Base-by-base conservation (phyloP, 2,888 invertebrate species). In the Chamaedrilus cognettii region DNA sequence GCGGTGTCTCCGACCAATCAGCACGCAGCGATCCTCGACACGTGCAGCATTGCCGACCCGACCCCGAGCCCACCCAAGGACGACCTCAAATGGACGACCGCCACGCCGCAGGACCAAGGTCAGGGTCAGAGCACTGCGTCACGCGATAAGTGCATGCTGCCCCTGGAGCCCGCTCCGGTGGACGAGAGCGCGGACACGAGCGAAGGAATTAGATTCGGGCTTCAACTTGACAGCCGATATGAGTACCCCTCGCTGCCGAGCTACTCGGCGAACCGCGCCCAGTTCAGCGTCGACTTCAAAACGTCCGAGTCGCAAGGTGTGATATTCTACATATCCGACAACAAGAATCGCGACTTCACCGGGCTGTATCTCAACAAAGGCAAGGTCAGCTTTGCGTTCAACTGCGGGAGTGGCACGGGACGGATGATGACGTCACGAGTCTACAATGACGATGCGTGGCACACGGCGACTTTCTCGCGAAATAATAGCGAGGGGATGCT, bases 401-500 rank as follows among this genome's bases (percentile, higher is more conserved):
- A 98, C 79, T 88, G 96, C 66, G 98, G 98, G 5, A 90, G 92
- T 79, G 93, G 93, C 73, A 88, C 90, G 0, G 84, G 80, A 3
- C 88, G 89, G 56, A 88, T 89, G 70, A 88, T 93, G 59, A 90
- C 90, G 79, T 87, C 89, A 23, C 90, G 88, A 77, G 88, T 89
- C 11, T 92, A 91, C 82, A 89, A 88, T 76, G 93, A 97, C 85
- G 88, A 91, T 75, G 85, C 88, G 34, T 99, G 98, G 97, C 93
- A 97, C 83, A 92, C 93, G 83, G 88, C 91, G 0, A 87, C 87
- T 15, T 88, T 94, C 75, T 72, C 75, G 2, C 86, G 93, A 35
- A 86, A 87, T 42, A 86, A 85, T 1, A 87, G 86, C 0, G 86
- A 86, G 67, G 92, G 91, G 7, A 88, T 88, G 75, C 82, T 94